These are phyloP conservation scores for Arvicanthis niloticus DNA, from an alignment of 2,113 vertebrate genomes.

Conservation along the genomic window DNA sequence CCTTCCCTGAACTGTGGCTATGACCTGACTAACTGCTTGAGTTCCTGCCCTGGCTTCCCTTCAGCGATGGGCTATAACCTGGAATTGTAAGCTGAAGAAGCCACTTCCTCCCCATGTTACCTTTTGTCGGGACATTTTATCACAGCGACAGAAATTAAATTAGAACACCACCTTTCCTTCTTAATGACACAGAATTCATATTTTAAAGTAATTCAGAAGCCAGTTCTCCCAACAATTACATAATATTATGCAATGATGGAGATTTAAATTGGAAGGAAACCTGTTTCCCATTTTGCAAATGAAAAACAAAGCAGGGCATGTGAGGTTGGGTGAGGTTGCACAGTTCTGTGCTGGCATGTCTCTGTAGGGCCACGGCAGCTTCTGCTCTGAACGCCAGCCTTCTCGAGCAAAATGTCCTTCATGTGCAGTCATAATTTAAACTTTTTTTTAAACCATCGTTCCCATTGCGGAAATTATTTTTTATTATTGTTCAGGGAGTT, in stretches of 20 bases:
- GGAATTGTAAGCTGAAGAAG: not conserved
- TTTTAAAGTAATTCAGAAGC: slow-evolving; percentile 25
- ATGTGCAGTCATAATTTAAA: slow-evolving; percentile 27
- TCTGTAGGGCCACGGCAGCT: not conserved
- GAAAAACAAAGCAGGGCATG: slow-evolving; percentile 36
- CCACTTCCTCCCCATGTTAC: not conserved
- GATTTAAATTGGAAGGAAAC: slow-evolving; percentile 43
- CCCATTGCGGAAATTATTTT: slow-evolving; percentile 75
- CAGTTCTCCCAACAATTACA: not conserved
- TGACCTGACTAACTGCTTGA: not conserved
- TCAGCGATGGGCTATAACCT: not conserved
- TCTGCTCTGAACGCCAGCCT: slow-evolving; percentile 46
- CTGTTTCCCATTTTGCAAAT: slow-evolving; percentile 5
- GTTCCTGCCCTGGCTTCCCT: not conserved
- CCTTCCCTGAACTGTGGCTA: not conserved
- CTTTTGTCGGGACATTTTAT: not conserved
- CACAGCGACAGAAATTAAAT: not conserved
- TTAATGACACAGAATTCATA: not conserved
- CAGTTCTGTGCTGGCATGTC: not conserved
- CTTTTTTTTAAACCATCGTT: not conserved
- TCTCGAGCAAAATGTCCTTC: slow-evolving; percentile 58
- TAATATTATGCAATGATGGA: not conserved
- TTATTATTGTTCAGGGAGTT: slow-evolving; percentile 70
- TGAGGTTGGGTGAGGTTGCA: not conserved
- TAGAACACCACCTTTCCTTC: slow-evolving; percentile 23